These are phyloP conservation scores for Sipha flava DNA, from an alignment of 1,140 invertebrate species.

Conservation along the genomic window DNA sequence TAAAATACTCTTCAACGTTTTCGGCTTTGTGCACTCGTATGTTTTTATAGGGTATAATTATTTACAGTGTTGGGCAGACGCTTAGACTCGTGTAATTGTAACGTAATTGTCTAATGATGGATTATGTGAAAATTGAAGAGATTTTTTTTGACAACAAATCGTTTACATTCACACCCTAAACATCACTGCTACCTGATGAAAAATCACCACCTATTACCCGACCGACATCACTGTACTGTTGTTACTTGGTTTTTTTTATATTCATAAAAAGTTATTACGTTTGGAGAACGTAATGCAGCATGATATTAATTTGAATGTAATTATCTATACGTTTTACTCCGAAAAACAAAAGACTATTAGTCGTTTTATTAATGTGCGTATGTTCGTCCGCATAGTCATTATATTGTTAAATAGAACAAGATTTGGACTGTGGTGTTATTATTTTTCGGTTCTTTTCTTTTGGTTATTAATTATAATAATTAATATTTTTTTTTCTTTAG, in stretches of 20 bases:
- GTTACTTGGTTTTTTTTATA: neutral
- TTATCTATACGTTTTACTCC: neutral
- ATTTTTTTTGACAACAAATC: neutral
- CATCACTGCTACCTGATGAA: neutral
- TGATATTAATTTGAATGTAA: slow-evolving; percentile 23
- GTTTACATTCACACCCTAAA: slow-evolving; percentile 22
- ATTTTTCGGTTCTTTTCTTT: neutral
- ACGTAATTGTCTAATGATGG: slow-evolving; percentile 6
- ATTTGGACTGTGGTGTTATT: neutral
- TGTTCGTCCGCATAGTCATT: neutral
- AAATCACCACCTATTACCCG: neutral
- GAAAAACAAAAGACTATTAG: slow-evolving; percentile 28
- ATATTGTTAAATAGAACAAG: neutral
- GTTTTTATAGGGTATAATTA: neutral
- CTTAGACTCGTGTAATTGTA: neutral
- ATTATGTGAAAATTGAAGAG: slow-evolving; percentile 18
- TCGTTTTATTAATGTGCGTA: slow-evolving; percentile 12
- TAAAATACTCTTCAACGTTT: neutral
- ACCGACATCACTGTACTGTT: neutral
- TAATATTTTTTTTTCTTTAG: neutral
- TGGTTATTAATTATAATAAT: neutral
- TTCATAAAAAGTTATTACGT: slow-evolving; percentile 10
- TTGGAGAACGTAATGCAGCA: neutral
- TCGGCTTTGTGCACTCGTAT: neutral
- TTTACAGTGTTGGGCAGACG: neutral